Evolutionary conservation across 2,113 vertebrate species (phyloP).

Genomic region (Odocoileus hemionus): DNA sequence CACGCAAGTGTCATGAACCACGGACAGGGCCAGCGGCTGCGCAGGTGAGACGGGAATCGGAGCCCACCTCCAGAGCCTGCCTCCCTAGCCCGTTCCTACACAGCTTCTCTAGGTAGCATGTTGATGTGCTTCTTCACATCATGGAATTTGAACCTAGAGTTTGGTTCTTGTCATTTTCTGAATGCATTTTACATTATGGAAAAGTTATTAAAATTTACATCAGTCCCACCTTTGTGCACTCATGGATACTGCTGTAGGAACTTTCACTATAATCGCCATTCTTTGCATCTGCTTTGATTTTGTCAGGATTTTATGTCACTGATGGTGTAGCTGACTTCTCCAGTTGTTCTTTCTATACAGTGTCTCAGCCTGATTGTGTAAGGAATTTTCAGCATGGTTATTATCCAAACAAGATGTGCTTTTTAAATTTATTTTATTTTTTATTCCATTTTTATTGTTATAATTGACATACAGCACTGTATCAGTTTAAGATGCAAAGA

Average conservation of each 20-base stretch:
- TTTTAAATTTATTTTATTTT: background rate
- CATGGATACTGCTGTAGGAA: background rate
- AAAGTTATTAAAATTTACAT: background rate
- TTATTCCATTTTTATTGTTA: background rate
- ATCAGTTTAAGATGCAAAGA: background rate
- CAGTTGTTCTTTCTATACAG: background rate
- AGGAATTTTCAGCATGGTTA: background rate
- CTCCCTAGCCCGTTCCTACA: background rate
- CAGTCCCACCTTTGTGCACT: background rate
- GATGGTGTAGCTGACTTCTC: background rate
- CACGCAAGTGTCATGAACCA: accelerated
- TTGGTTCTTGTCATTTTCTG: background rate
- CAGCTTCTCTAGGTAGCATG: background rate
- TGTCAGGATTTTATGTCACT: background rate
- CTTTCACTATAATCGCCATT: background rate
- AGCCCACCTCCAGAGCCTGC: background rate
- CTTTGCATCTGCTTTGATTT: background rate
- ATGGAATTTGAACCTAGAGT: background rate
- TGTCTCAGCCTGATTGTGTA: background rate
- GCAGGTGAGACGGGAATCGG: accelerated
- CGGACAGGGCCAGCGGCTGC: accelerated
- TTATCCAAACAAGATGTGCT: background rate
- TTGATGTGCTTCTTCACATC: background rate
- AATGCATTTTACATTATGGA: background rate
- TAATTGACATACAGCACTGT: background rate